phyloP scores from a whole-genome alignment of 64 coral and sea anemone genomes.

The Actinia equina region DNA sequence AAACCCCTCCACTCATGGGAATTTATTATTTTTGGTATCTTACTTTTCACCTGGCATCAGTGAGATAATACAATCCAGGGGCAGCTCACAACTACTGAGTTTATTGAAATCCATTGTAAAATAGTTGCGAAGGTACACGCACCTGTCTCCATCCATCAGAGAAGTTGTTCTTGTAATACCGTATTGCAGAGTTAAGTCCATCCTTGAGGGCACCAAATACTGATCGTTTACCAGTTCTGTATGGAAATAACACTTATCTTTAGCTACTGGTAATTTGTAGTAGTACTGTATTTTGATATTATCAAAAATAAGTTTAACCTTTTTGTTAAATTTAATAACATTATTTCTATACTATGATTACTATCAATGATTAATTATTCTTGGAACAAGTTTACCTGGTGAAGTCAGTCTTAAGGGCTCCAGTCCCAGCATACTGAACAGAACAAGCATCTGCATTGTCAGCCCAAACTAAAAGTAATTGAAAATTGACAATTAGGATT shows the following conservation, averaged over 20 bases:
- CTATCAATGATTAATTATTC: background rate
- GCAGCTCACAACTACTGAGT: no score
- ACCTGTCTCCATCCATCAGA: conserved; percentile 99
- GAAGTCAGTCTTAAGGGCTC: conserved; percentile 96
- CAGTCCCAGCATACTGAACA: conserved; percentile 93
- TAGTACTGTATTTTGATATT: no score
- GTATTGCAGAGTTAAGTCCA: conserved; percentile 76
- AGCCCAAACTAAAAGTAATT: conserved; percentile 78
- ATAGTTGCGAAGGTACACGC: background rate
- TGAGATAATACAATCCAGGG: no score
- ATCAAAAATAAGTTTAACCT: no score
- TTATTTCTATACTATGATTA: no score
- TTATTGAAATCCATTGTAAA: no score
- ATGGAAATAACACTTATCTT: background rate
- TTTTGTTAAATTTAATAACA: no score
- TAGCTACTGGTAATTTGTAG: no score
- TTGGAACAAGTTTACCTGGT: conserved; percentile 58
- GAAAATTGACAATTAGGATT: background rate
- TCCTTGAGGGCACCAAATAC: conserved; percentile 77
- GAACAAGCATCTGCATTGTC: conserved; percentile 99
- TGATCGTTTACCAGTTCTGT: conserved; percentile 90
- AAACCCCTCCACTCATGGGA: no score
- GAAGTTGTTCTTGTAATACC: conserved; percentile 99
- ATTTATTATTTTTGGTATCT: no score
- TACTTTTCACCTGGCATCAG: no score